Conservation (phyloP, 1,140 invertebrate genomes). For the Bursaphelenchus mucronatus region DNA sequence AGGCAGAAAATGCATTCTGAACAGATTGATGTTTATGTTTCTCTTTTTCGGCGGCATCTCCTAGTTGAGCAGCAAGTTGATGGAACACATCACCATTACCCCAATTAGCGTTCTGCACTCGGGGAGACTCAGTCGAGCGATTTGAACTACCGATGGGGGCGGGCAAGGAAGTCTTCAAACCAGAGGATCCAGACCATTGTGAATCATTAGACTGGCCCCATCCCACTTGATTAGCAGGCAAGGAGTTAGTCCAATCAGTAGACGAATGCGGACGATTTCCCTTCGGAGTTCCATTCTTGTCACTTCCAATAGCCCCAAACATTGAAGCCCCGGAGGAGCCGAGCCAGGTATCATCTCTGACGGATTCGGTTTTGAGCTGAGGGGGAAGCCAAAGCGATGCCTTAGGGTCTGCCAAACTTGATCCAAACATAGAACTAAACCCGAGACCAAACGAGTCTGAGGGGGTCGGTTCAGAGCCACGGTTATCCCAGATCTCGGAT, state of each 20-base stretch:
- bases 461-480: neutral
- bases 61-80: constrained; percentile 13
- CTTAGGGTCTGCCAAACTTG: neutral
- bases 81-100: neutral
- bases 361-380: neutral
- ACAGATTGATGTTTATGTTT: neutral
- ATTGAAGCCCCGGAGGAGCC: constrained; percentile 2
- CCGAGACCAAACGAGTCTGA: neutral
- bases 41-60: constrained; percentile 20
- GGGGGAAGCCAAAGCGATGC: constrained; percentile 17
- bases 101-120: too few relatives aligned
- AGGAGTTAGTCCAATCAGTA: constrained; percentile 12
- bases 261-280: constrained; percentile 19
- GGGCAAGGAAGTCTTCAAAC: too few relatives aligned
- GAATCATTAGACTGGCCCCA: too few relatives aligned
- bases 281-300: too few relatives aligned
- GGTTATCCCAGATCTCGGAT: constrained; percentile 16
- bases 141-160: too few relatives aligned
- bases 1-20: too few relatives aligned
- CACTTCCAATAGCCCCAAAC: neutral
- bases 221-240: too few relatives aligned
- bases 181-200: too few relatives aligned
- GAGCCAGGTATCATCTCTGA: constrained; percentile 10
- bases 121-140: too few relatives aligned
- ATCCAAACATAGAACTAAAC: constrained; percentile 6